Evolutionary conservation across 2,888 invertebrate genomes (phyloP), one percentile per base, ranked within the genome.

Genomic region (Rutpela maculata): DNA sequence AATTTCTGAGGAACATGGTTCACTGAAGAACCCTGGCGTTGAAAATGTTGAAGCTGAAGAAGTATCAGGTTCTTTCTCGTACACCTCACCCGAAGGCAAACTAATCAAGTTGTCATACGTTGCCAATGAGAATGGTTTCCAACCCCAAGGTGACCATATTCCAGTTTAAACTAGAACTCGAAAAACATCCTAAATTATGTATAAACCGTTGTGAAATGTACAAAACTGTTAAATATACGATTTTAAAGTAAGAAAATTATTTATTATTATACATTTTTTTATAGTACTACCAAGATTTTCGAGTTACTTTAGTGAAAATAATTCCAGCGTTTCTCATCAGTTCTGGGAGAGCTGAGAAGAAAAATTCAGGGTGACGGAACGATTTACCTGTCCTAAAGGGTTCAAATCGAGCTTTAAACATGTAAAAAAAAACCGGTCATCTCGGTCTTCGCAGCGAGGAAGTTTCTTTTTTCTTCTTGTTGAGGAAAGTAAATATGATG

Each of bases 1-100:
- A 26, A 59, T 84, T 0, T 90, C 87, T 1, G 85, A 90, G 55
- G 92, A 91, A 82, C 81, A 85, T 71, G 88, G 87, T n/a, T 74
- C 77, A 26, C 67, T 87, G 81, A 88, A 88, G 71, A 87, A 86
- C 57, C 82, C 85, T 17, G 86, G 86, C 12, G 82, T 83, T 56
- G 70, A 78, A 26, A 85, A 87, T 6, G 74, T 78, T n/a, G 87
- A 90, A 81, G 82, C 83, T 55, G 78, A 77, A 68, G 84, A 84
- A 78, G 81, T 85, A 17, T 77, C 74, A 59, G 85, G 85, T 17
- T 78, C 76, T 9, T 82, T 80, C 74, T 77, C 79, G 55, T 85
- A 83, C 76, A 83, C 84, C 55, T 82, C 83, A 35, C 83, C 83
- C 11, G 85, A 85, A 74, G 85, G 85, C 35, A 77, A 77, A 10